A percentile compares a stretch with the other conserved stretches of the same genome.
These are phyloP conservation scores for Schizopygopsis malacanthus DNA, from an alignment of 2,797 vertebrate genomes.

Conservation along the genomic window DNA sequence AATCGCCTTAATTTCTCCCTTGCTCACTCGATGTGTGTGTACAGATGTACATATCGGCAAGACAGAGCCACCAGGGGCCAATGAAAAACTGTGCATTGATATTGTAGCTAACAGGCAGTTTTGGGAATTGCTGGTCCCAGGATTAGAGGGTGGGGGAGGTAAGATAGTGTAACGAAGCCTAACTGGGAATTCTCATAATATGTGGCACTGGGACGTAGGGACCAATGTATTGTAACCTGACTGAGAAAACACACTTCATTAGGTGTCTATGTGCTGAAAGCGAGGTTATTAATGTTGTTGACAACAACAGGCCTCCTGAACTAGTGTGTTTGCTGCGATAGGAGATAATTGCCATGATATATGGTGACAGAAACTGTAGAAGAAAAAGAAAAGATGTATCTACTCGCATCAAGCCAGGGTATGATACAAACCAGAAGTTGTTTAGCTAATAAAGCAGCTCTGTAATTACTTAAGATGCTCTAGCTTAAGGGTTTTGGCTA, in stretches of 20 bases:
- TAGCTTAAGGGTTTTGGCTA: neutral
- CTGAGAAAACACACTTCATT: slow-evolving; percentile 60
- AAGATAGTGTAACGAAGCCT: slow-evolving; percentile 75
- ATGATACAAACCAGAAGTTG: neutral
- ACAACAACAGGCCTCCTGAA: slow-evolving; percentile 7
- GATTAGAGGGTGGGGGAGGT: slow-evolving; percentile 47
- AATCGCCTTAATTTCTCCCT: neutral
- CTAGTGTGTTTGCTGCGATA: neutral
- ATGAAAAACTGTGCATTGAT: slow-evolving; percentile 80
- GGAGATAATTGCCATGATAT: neutral
- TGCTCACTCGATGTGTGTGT: neutral
- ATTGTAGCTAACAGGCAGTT: slow-evolving; percentile 81
- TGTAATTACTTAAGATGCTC: neutral
- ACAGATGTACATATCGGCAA: slow-evolving; percentile 27
- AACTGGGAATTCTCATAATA: slow-evolving; percentile 69
- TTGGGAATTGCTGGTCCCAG: slow-evolving; percentile 59
- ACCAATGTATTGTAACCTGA: slow-evolving; percentile 53
- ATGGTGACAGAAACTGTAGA: neutral
- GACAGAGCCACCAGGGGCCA: slow-evolving; percentile 66
- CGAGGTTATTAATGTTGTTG: slow-evolving; percentile 39
- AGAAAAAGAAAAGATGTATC: neutral
- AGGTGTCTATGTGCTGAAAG: slow-evolving; percentile 48
- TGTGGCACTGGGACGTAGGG: slow-evolving; percentile 57
- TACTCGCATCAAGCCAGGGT: neutral
- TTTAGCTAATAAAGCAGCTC: slow-evolving; percentile 28